Percentiles rank a stretch among this genome's conserved stretches.
phyloP scores from a whole-genome alignment of 2,888 invertebrate genomes.

The Quadroppia sp. region DNA sequence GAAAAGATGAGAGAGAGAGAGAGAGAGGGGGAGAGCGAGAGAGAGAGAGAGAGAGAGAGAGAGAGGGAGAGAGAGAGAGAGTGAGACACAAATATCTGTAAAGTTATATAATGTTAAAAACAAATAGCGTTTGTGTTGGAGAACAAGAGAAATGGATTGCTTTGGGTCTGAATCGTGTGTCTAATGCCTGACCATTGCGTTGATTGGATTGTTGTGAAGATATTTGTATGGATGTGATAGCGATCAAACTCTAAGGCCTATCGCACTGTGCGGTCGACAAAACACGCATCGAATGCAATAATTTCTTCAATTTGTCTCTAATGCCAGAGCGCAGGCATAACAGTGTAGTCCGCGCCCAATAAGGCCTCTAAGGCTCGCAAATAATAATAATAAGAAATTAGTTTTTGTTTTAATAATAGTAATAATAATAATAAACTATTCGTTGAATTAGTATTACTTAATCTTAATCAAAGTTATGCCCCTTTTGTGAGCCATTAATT shows the following conservation, averaged over 20 bases:
- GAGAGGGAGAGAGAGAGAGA: not conserved
- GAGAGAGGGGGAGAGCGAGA: not conserved
- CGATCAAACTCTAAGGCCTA: constrained; percentile 24
- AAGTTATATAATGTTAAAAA: not conserved
- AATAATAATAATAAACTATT: not conserved
- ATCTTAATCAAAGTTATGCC: constrained; percentile 29
- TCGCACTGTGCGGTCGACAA: constrained; percentile 27
- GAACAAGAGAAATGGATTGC: not conserved
- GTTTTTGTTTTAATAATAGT: not conserved
- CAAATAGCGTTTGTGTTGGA: not conserved
- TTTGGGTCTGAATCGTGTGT: constrained; percentile 19
- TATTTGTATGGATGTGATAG: constrained; percentile 16
- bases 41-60: constrained; percentile 19
- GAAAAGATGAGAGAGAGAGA: constrained; percentile 6
- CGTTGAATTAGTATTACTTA: constrained; percentile 30
- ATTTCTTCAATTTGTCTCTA: constrained; percentile 13
- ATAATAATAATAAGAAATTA: constrained; percentile 13
- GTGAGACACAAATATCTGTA: not conserved
- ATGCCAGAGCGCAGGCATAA: not conserved
- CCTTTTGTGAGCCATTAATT: constrained; percentile 23
- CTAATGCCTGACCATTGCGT: constrained; percentile 29
- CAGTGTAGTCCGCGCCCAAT: constrained; percentile 26
- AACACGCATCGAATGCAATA: constrained; percentile 20
- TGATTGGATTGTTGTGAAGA: not conserved
- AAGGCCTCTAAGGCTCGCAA: constrained; percentile 23